Conservation (phyloP, 2,797 vertebrate genomes). For the Pelochelys cantorii region DNA sequence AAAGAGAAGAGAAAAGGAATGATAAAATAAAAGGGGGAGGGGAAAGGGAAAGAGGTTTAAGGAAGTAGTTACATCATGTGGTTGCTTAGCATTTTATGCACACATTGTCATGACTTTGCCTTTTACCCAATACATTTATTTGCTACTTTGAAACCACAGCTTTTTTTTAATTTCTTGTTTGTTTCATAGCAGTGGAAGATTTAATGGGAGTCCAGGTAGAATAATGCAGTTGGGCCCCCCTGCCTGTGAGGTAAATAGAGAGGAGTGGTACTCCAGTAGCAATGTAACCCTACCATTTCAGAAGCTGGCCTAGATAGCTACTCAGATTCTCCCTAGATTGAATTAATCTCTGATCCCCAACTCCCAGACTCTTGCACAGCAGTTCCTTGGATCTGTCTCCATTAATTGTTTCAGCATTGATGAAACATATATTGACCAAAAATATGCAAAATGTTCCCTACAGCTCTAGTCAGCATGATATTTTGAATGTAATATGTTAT, state of each 20-base stretch:
- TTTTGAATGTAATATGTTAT: not conserved
- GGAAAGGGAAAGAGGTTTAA: not conserved
- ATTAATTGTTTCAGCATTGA: not conserved
- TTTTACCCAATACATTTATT: not conserved
- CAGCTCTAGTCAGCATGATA: not conserved
- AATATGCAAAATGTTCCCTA: not conserved
- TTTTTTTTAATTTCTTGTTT: not conserved
- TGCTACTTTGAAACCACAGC: not conserved
- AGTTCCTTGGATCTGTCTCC: not conserved
- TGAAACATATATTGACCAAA: not conserved
- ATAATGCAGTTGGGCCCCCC: not conserved
- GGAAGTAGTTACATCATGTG: not conserved
- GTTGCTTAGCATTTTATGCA: not conserved
- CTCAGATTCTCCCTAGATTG: not conserved
- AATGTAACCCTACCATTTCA: not conserved
- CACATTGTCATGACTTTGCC: not conserved
- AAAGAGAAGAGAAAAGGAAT: not conserved
- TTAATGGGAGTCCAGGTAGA: not conserved
- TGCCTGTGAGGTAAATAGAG: not conserved
- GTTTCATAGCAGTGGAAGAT: not conserved
- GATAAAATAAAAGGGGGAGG: not conserved
- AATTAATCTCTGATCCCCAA: not conserved
- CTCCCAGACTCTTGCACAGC: not conserved
- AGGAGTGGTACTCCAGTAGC: not conserved
- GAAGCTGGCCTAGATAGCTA: not conserved